Base-by-base conservation (phyloP, 2,113 vertebrate species). In the Scatophagus argus region DNA sequence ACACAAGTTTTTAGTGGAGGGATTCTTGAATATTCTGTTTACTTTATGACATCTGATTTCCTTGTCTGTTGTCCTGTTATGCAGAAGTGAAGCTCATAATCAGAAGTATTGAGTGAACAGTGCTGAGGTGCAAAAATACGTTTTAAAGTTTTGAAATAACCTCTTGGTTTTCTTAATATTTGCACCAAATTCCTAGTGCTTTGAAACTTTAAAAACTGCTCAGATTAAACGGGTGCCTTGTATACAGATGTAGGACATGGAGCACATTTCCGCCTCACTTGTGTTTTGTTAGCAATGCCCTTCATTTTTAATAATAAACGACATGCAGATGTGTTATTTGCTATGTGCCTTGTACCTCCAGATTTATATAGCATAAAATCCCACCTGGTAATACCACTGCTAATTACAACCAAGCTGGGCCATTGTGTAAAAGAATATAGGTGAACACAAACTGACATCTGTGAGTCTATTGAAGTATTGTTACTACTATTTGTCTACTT, bases 371-470 rank as follows among this genome's bases (percentile, higher is more conserved):
- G 14, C 47, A n/a, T n/a, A n/a, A n/a, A n/a, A n/a, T n/a, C n/a
- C n/a, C n/a, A n/a, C n/a, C n/a, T n/a, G 43, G 31, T 38, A 29
- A 14, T 29, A 47, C 31, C 44, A 21, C 21, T 36, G 58, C 9
- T 16, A 47, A n/a, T n/a, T n/a, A n/a, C n/a, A n/a, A n/a, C n/a
- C n/a, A n/a, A n/a, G n/a, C n/a, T n/a, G n/a, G n/a, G n/a, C n/a
- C n/a, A 29, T 0, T 17, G 58, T 49, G 36, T 82, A 16, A 5
- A 47, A 56, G 8, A 67, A 55, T 8, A 43, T 34, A 36, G 27
- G 74, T 74, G 38, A 63, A 73, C 43, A 56, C 41, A 64, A 16
- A 36, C n/a, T 43, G 46, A 56, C 58, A 74, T 60, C 51, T 82
- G 74, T 55, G 51, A 29, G 56, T 63, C 16, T 56, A 8, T 52